phyloP scores from a whole-genome alignment of 1,140 invertebrate genomes.

The Carcinoscorpius rotundicauda region DNA sequence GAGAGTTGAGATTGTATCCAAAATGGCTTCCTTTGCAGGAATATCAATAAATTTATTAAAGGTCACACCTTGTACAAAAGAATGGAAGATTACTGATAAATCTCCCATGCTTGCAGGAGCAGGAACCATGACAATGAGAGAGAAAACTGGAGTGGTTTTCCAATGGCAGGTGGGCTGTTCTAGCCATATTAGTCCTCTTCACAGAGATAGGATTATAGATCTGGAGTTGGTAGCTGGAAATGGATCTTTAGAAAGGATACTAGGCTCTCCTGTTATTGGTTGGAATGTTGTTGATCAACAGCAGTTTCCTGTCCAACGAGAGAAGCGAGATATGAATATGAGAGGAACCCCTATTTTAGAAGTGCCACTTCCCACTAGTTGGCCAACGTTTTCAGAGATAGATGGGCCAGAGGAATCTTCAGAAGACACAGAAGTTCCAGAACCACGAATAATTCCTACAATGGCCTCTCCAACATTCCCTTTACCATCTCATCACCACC shows the following conservation, averaged over 20 bases:
- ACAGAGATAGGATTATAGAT: slow-evolving; percentile 42
- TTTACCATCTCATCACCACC: slow-evolving; percentile 20
- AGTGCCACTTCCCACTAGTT: slow-evolving; percentile 20
- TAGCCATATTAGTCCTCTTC: slow-evolving; percentile 43
- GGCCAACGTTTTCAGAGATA: slow-evolving; percentile 13
- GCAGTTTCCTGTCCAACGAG: slow-evolving; percentile 26
- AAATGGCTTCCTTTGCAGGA: slow-evolving; percentile 26
- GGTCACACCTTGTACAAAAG: slow-evolving; percentile 30
- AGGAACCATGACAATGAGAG: slow-evolving; percentile 40
- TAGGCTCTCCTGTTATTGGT: slow-evolving; percentile 47
- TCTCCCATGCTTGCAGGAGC: slow-evolving; percentile 45
- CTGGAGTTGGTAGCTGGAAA: slow-evolving; percentile 46
- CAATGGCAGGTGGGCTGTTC: slow-evolving; percentile 55
- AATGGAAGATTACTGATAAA: slow-evolving; percentile 29
- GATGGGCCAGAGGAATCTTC: slow-evolving; percentile 13
- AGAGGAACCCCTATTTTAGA: slow-evolving; percentile 8
- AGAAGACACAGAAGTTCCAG: slow-evolving; percentile 27
- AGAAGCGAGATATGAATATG: slow-evolving; percentile 35
- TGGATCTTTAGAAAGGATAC: slow-evolving; percentile 45
- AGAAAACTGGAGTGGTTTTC: slow-evolving; percentile 38
- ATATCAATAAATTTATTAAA: slow-evolving; percentile 36
- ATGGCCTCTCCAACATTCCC: slow-evolving; percentile 31
- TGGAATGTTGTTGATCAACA: slow-evolving; percentile 41
- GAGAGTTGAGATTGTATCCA: slow-evolving; percentile 25
- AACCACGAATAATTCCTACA: slow-evolving; percentile 31